These are phyloP conservation scores for Pollimyrus isidori DNA, from an alignment of 2,113 vertebrate species.

Conservation along the genomic window DNA sequence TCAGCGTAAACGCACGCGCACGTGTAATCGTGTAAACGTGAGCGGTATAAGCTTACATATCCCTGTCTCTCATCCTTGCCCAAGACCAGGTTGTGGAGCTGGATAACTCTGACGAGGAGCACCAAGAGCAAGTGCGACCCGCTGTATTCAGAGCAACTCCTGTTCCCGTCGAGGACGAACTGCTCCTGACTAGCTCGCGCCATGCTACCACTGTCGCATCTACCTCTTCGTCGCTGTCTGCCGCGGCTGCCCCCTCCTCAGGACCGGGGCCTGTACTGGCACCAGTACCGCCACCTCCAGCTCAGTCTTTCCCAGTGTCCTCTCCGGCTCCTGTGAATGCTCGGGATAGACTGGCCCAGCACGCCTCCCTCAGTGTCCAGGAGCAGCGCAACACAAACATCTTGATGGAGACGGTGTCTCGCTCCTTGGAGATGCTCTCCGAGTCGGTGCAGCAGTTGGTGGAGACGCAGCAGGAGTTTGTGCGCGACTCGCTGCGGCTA, in stretches of 20 bases:
- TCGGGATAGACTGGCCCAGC: conserved; percentile 41
- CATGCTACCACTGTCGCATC: background rate
- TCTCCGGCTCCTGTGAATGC: background rate
- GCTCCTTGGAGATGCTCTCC: conserved; percentile 63
- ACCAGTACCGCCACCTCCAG: background rate
- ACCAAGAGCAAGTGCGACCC: conserved; percentile 38
- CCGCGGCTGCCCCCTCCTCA: background rate
- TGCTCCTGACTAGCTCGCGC: conserved; percentile 17
- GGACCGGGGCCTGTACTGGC: background rate
- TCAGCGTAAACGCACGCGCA: background rate
- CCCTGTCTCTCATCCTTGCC: background rate
- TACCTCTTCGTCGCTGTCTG: background rate
- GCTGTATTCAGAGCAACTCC: conserved; percentile 25
- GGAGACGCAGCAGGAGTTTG: conserved; percentile 67
- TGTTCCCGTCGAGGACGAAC: conserved; percentile 18
- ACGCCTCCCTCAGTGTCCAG: conserved; percentile 55
- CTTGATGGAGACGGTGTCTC: conserved; percentile 58
- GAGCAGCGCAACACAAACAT: conserved; percentile 64
- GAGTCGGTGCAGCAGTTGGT: conserved; percentile 66
- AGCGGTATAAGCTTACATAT: background rate
- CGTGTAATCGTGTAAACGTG: background rate
- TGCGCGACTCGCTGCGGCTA: conserved; percentile 59
- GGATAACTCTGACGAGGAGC: conserved; percentile 57
- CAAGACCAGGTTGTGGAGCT: conserved; percentile 45
- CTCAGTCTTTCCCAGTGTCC: conserved; percentile 1